phyloP scores from a whole-genome alignment of 2,888 invertebrate genomes.

The Fissipunctia ypsillon region DNA sequence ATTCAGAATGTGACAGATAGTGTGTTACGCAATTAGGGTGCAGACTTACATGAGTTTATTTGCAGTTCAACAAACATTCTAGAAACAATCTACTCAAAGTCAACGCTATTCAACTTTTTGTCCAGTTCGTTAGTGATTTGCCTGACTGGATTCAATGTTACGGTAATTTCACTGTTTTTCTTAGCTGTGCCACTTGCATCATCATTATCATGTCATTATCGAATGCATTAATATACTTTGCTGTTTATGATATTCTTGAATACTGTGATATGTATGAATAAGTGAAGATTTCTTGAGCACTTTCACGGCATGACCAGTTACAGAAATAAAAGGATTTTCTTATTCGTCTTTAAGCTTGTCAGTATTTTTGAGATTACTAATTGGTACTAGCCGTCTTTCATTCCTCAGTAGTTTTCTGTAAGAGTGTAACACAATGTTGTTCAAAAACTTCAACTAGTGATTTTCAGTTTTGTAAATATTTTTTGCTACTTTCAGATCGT shows the following conservation, averaged over 20 bases:
- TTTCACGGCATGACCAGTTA: background rate
- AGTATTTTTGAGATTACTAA: background rate
- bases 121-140: constrained; percentile 79
- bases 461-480: background rate
- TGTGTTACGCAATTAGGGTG: too few relatives aligned
- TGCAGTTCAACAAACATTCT: constrained; percentile 72
- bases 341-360: background rate
- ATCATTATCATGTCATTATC: constrained; percentile 29
- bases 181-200: constrained; percentile 18
- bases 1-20: too few relatives aligned
- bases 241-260: background rate
- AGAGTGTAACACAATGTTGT: background rate
- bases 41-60: constrained; percentile 9
- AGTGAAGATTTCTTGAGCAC: background rate
- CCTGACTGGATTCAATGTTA: constrained; percentile 78
- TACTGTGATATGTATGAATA: background rate
- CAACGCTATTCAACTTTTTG: constrained; percentile 76
- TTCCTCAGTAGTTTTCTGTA: background rate
- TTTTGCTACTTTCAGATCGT: constrained; percentile 68
- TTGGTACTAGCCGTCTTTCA: background rate
- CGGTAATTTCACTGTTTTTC: constrained; percentile 67
- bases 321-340: background rate
- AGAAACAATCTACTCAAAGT: constrained; percentile 75
- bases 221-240: constrained; percentile 9
- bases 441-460: background rate